Base-by-base conservation (phyloP, 1,140 invertebrate species). In the Diploscapter pachys region DNA sequence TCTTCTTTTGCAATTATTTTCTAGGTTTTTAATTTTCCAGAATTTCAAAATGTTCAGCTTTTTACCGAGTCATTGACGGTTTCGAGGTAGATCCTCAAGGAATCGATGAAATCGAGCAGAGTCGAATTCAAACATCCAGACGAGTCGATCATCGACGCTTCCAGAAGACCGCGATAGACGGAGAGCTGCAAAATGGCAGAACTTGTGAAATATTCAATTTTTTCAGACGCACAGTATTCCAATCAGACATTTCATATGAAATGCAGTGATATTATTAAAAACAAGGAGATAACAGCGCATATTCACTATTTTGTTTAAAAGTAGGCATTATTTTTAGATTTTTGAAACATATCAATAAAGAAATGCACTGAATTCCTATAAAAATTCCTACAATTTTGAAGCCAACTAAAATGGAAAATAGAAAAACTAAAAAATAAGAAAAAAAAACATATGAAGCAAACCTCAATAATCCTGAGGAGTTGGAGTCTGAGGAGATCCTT, bases 21-120 rank as follows among this genome's bases (percentile, higher is more conserved):
- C 31, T 31, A 31, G 31, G 31, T 31, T 31, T 31, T 31, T 31
- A 31, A 31, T 31, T 31, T 31, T 1, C 31, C 31, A 31, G 31
- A 31, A 31, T 31, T n/a, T n/a, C n/a, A n/a, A n/a, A n/a, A 31
- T 31, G n/a, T 31, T 31, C 31, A 31, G 31, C 0, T 31, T 31
- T 31, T 31, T 31, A 31, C 31, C 31, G 31, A 31, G 1, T 80
- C 85, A 8, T 91, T 90, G 86, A 98, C 95, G 75, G 90, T 91
- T 87, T 97, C 94, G 5, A 98, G 86, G 86, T 93, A 96, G 53
- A 92, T 89, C 53, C 95, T 89, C 13, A 93, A 93, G 0, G 95
- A 94, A 81, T 98, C 95, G 80, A 98, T 92, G 81, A 97, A 97
- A 83, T 98, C 95, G 4, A 95, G 91, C 80, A 98, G 50, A 31